Evolutionary conservation across 2,797 vertebrate species (phyloP).

Genomic region (Malacoctenus gilli): DNA sequence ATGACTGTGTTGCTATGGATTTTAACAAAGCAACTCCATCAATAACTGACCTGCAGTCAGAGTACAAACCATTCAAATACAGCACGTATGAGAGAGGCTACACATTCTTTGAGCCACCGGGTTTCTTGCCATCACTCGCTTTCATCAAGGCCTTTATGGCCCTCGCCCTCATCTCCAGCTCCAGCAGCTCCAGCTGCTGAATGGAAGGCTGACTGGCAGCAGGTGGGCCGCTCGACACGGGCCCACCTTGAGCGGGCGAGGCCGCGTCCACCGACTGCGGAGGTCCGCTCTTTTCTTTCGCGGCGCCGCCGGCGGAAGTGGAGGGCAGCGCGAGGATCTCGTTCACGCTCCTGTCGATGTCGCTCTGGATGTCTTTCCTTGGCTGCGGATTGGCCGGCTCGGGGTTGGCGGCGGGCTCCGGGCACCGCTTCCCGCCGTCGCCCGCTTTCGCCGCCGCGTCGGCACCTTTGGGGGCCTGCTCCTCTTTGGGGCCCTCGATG

Average conservation of each 20-base stretch:
- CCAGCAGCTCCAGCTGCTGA: conserved; percentile 95
- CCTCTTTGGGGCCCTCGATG: conserved; percentile 91
- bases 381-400: neutral
- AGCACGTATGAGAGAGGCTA: neutral
- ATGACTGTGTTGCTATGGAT: no score
- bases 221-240: conserved; percentile 7
- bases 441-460: conserved; percentile 58
- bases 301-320: conserved; percentile 60
- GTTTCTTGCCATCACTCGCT: conserved; percentile 88
- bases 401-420: neutral
- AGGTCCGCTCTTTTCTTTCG: conserved; percentile 46
- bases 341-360: conserved; percentile 95
- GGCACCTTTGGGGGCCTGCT: conserved; percentile 73
- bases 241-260: neutral
- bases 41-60: no score
- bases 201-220: conserved; percentile 87
- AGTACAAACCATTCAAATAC: no score
- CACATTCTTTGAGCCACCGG: conserved; percentile 27
- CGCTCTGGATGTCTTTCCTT: conserved; percentile 88
- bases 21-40: no score
- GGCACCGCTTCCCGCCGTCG: neutral
- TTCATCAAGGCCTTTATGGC: conserved; percentile 99
- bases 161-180: conserved; percentile 96
- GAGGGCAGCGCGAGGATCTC: conserved; percentile 90
- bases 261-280: neutral